phyloP scores from a whole-genome alignment of 2,113 vertebrate genomes.

The Typhlomys cinereus region DNA sequence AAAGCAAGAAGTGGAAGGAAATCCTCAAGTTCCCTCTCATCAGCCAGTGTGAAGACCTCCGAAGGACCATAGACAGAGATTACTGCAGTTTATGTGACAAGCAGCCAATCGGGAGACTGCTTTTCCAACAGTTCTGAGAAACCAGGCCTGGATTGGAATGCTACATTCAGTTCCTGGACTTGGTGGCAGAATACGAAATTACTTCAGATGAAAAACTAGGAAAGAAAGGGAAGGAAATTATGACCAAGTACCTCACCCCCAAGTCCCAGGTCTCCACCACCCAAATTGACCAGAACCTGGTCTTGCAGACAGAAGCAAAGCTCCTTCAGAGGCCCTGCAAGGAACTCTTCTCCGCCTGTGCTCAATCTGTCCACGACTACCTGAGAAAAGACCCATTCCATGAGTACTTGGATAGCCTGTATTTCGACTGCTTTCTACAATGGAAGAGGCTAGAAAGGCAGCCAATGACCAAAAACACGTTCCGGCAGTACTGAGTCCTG shows the following conservation, averaged over 20 bases:
- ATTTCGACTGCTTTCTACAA: no score
- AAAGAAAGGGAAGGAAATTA: no score
- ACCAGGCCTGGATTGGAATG: conserved; percentile 84
- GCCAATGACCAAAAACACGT: no score
- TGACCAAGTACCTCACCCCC: no score
- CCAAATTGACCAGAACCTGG: conserved; percentile 83
- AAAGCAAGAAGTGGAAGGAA: conserved; percentile 97
- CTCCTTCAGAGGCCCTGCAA: conserved; percentile 87
- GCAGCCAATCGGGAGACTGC: conserved; percentile 88
- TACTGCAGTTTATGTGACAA: conserved; percentile 89
- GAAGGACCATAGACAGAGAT: conserved; percentile 88
- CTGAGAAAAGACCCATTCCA: no score
- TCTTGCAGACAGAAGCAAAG: conserved; percentile 84
- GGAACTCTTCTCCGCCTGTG: conserved; percentile 90
- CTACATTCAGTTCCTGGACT: conserved; percentile 89
- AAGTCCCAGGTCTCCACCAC: conserved; percentile 89
- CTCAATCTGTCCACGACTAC: no score
- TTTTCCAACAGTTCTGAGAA: conserved; percentile 90
- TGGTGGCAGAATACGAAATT: no score
- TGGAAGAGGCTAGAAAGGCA: no score
- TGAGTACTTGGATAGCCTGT: no score
- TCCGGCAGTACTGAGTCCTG: no score
- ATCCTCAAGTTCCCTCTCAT: conserved; percentile 96
- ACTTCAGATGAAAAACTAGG: no score
- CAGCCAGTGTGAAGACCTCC: conserved; percentile 91